Base-by-base conservation (phyloP, 2,113 vertebrate species). In the Tautogolabrus adspersus region DNA sequence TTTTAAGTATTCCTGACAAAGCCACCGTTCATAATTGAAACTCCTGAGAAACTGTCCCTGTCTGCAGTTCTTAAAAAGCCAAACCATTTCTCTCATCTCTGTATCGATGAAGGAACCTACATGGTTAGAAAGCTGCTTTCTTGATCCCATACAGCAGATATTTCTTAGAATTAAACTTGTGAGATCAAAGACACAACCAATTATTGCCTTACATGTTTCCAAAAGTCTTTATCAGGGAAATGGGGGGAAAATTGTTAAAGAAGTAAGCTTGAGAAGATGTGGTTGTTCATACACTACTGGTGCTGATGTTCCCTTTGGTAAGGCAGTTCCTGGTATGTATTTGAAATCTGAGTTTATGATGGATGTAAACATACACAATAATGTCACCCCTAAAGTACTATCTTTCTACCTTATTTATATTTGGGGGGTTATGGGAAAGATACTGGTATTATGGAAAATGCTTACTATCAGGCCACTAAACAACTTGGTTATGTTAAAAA, bases 1-100 rank as follows among this genome's bases (percentile, higher is more conserved):
- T 79, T 82, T 78, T 73, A 88, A 82, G 70, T 34, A 76, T 81
- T 89, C 71, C 74, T 61, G 37, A 76, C 64, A 83, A 87, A 89
- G 66, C 68, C 30, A 51, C 59, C 62, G 42, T 46, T 87, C 71
- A 84, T 82, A 81, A 87, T 83, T 84, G 58, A n/a, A 77, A 21
- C 23, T 58, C 70, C 56, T 61, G 26, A 37, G 52, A 81, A 81
- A 85, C 12, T 60, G 71, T 40, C 66, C 22, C 38, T 13, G 40
- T 80, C 68, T 86, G 79, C 40, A 81, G 44, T 83, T 88, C 62
- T 65, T 76, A 19, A 56, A 81, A 68, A 12, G 26, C 55, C 44
- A 59, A 72, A 65, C 55, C 7, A 9, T 60, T 46, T 77, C 38
- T 63, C 59, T 77, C 72, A 66, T 81, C 60, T 71, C 44, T 56